Percentiles rank a stretch among this genome's conserved stretches.
These are phyloP conservation scores for Pygocentrus nattereri DNA, from an alignment of 2,797 vertebrate genomes.

Conservation along the genomic window DNA sequence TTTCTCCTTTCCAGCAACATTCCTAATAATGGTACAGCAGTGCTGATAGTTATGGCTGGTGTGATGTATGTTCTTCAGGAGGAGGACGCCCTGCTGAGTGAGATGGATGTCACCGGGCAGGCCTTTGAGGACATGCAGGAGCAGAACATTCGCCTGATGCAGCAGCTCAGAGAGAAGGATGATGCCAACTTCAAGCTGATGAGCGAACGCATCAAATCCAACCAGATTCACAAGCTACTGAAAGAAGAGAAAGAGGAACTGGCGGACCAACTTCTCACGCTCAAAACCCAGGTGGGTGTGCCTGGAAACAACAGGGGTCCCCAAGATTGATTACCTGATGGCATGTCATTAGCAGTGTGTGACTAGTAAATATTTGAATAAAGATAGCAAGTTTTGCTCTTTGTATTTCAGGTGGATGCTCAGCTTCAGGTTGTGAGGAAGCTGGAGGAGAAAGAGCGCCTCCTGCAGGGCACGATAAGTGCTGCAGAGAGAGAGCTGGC, in stretches of 20 bases:
- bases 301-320: neutral
- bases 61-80: conserved; percentile 72
- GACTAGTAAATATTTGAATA: no score
- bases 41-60: neutral
- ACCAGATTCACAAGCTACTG: conserved; percentile 90
- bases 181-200: conserved; percentile 92
- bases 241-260: conserved; percentile 92
- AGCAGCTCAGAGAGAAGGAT: conserved; percentile 88
- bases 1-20: neutral
- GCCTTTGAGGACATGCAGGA: conserved; percentile 93
- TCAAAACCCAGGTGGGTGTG: conserved; percentile 89
- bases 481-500: conserved; percentile 93
- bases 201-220: conserved; percentile 90
- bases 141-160: conserved; percentile 90
- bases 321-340: neutral
- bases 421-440: conserved; percentile 96
- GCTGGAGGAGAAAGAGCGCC: conserved; percentile 96
- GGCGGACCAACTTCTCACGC: conserved; percentile 83
- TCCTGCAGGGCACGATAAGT: conserved; percentile 93
- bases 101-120: conserved; percentile 92
- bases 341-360: no score
- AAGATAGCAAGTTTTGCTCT: neutral
- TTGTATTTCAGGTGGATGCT: conserved; percentile 87
- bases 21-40: neutral
- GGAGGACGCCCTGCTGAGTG: conserved; percentile 86